Base-by-base conservation (phyloP, 2,888 invertebrate species). In the Pediacus dermestoides region DNA sequence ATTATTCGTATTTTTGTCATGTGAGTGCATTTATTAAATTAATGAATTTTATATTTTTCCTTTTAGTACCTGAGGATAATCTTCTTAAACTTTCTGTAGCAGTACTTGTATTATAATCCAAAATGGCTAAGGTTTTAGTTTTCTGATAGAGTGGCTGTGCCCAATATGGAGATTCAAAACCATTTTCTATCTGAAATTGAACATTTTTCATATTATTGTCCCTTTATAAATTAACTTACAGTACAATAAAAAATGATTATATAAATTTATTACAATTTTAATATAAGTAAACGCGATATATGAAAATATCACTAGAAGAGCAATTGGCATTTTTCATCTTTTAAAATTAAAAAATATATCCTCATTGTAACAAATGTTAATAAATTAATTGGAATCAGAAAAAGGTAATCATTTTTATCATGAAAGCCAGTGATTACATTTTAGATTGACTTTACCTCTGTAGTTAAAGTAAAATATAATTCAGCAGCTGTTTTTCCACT, bases 101-200 rank as follows among this genome's bases (percentile, higher is more conserved):
- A 55, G 56, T 61, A 63, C 33, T 63, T 46, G 26, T 70, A 53
- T 34, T 66, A 37, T 72, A 71, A 7, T 68, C 62, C 6, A 68
- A 48, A 15, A 61, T 44, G 0, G 64, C 55, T 16, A 58, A 60
- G 3, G 60, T 61, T 11, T 63, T 54, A 7, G 72, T 63, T 34
- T 60, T 35, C 2, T 64, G 64, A 42, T 62, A 67, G 16, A 72
- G 57, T n/a, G 53, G 47, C 2, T 52, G 39, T 0, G 70, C 63
- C 74, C 74, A 74, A 8, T 56, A 45, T 1, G 73, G 73, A 12
- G 73, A 48, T 2, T 55, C 40, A n/a, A 70, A 46, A 23, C 66
- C 63, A 47, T 63, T 48, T 12, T 61, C 62, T 31, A 47, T 50
- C 64, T 63, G 40, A 34, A 52, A 56, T 33, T 18, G 23, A 18